Evolutionary conservation across 2,113 vertebrate genomes (phyloP), one percentile per base, ranked within the genome.

Genomic region (Columbina picui): DNA sequence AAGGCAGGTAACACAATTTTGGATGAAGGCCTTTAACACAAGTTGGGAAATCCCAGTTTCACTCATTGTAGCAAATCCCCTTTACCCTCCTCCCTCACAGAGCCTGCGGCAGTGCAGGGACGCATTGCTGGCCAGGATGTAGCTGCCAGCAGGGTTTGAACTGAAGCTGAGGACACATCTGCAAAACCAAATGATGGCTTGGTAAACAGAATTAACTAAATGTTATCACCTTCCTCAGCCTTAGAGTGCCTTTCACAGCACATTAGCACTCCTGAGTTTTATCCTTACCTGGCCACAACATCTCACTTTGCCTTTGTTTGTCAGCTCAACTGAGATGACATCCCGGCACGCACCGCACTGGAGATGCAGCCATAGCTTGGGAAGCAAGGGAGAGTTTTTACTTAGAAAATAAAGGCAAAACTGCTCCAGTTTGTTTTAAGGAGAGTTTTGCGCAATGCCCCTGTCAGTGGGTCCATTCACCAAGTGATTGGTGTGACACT

Each of bases 261-360:
- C 25, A 22, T 78, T 14, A 84, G 34, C 43, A 9, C 57, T 39
- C 47, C 64, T 74, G 76, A 50, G 49, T 68, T 81, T 39, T 13
- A 50, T 22, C 74, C 29, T 64, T 34, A 25, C 38, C 32, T 1
- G 0, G 12, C 38, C 8, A 0, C 65, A 81, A 27, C 79, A 78
- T 38, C 77, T 91, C 57, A 70, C 86, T 41, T 69, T 34, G 60
- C 47, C 41, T 90, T 75, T 61, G 38, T 55, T 56, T 59, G 29
- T 52, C 68, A 70, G 45, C 32, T 70, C 47, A 1, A 1, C 39
- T 73, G 47, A 39, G 18, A 1, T 3, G 20, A 9, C 21, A 57
- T 30, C 41, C 34, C 12, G 2, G 50, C 19, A 79, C 1, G 1
- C 15, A 9, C 12, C 0, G 1, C 1, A 3, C 30, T 86, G 63